phyloP scores from a whole-genome alignment of 2,113 vertebrate species.

The Puntigrus tetrazona region DNA sequence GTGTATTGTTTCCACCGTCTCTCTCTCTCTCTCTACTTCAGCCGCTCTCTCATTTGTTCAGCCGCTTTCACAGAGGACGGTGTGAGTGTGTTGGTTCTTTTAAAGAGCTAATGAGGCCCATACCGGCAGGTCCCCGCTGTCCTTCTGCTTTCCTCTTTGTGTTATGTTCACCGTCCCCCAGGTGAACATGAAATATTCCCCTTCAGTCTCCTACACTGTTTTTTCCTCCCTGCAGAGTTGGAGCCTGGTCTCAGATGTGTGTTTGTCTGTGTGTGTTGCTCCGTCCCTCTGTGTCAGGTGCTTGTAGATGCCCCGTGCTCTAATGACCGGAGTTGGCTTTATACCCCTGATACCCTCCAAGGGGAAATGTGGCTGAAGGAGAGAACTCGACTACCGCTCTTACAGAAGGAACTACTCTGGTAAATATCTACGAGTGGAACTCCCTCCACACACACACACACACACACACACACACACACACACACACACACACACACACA shows the following conservation, averaged over 20 bases:
- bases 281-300: conserved; percentile 63
- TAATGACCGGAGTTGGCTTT: conserved; percentile 95
- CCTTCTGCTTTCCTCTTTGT: conserved; percentile 36
- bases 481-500: not conserved
- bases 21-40: not conserved
- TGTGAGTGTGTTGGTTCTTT: conserved; percentile 39
- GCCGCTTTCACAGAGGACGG: conserved; percentile 4
- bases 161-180: conserved; percentile 31
- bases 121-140: conserved; percentile 31
- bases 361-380: conserved; percentile 70
- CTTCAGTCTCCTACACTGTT: conserved; percentile 11
- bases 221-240: conserved; percentile 42
- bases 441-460: not conserved
- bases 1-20: not conserved
- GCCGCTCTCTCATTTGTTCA: conserved; percentile 30
- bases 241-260: conserved; percentile 30
- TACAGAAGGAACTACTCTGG: conserved; percentile 75
- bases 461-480: not conserved
- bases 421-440: conserved; percentile 43
- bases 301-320: conserved; percentile 89
- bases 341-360: conserved; percentile 71
- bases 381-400: conserved; percentile 66
- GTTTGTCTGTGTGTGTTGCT: conserved; percentile 40
- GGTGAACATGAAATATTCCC: conserved; percentile 38
- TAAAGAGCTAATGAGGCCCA: conserved; percentile 28